These are phyloP conservation scores for Steinernema feltiae DNA, from an alignment of 1,140 invertebrate genomes.

Conservation along the genomic window DNA sequence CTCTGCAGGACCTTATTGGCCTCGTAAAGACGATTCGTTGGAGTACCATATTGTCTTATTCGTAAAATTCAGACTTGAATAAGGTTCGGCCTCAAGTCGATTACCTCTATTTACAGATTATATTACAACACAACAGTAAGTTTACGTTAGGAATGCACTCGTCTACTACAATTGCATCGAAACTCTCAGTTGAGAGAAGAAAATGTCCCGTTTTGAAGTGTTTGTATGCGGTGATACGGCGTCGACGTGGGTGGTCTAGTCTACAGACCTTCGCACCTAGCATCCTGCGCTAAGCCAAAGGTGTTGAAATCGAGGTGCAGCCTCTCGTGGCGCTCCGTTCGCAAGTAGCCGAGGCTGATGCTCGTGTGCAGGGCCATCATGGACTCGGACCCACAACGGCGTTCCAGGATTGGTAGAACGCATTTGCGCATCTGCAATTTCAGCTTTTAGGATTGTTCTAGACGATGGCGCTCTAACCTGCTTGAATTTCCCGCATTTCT, in stretches of 20 bases:
- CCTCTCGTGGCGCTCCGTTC: conserved; percentile 16
- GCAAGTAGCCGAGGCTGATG: conserved; percentile 18
- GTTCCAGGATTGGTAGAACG: not conserved
- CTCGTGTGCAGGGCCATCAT: conserved; percentile 18
- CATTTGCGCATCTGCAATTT: not conserved
- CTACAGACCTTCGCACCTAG: conserved; percentile 19
- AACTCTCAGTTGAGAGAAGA: not conserved
- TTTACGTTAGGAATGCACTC: not conserved
- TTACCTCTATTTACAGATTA: not conserved
- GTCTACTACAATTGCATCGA: not conserved
- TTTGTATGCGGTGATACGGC: too few relatives aligned
- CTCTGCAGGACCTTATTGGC: too few relatives aligned
- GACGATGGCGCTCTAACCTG: not conserved
- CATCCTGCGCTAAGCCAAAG: conserved; percentile 13
- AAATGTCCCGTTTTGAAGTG: conserved; percentile 2
- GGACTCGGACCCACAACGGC: conserved; percentile 16
- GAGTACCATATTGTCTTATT: too few relatives aligned
- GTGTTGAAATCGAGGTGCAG: conserved; percentile 19
- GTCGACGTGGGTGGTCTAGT: not conserved
- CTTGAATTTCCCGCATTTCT: conserved; percentile 7
- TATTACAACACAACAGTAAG: not conserved
- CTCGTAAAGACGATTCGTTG: too few relatives aligned
- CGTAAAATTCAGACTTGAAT: too few relatives aligned
- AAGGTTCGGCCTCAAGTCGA: too few relatives aligned
- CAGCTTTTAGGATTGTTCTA: not conserved